These are phyloP conservation scores for Chionis minor DNA, from an alignment of 2,113 vertebrate species.

Conservation along the genomic window DNA sequence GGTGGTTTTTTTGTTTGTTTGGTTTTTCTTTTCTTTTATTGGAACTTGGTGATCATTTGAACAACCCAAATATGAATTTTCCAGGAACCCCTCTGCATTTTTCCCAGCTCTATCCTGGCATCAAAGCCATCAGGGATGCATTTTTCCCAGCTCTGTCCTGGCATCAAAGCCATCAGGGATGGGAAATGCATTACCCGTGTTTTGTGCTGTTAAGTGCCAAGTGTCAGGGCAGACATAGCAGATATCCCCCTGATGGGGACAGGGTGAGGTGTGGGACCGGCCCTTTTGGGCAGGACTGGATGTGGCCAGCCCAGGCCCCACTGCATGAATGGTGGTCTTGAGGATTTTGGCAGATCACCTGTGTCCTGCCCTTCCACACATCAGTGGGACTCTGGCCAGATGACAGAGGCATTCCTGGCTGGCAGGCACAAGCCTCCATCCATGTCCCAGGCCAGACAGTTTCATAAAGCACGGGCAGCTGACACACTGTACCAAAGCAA, in stretches of 20 bases:
- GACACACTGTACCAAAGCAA: background rate
- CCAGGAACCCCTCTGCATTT: background rate
- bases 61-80: background rate
- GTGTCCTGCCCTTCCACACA: background rate
- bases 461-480: background rate
- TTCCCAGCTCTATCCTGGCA: background rate
- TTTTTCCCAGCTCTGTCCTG: background rate
- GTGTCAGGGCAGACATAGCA: background rate
- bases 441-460: accelerated
- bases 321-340: background rate
- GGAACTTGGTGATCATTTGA: background rate
- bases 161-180: background rate
- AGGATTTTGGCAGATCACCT: background rate
- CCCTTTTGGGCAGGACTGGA: background rate
- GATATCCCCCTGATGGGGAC: accelerated
- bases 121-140: background rate
- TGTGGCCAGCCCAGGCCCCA: too few species aligned
- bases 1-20: background rate
- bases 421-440: background rate
- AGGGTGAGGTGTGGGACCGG: background rate
- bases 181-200: background rate
- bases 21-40: background rate
- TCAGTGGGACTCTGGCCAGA: background rate
- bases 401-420: background rate
- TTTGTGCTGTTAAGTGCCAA: background rate